These are phyloP conservation scores for Lasioglossum calceatum DNA, from an alignment of 2,888 invertebrate species.

Conservation along the genomic window DNA sequence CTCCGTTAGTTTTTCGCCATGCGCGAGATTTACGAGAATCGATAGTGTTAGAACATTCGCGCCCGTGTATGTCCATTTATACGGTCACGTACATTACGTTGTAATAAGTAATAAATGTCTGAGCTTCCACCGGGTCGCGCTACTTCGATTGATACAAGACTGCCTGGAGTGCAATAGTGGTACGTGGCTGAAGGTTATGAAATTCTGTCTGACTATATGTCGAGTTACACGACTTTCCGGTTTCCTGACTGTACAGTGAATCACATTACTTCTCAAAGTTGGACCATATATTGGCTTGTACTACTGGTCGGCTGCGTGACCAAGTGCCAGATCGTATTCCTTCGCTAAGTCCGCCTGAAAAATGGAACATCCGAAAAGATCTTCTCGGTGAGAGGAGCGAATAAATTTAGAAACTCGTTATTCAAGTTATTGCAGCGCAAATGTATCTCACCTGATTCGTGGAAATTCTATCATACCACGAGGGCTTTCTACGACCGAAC, in stretches of 20 bases:
- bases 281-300: background rate
- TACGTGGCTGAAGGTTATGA: background rate
- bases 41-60: background rate
- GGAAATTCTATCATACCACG: background rate
- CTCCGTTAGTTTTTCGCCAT: background rate
- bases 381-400: background rate
- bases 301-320: background rate
- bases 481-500: too few relatives aligned
- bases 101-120: constrained; percentile 14
- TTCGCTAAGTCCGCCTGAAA: background rate
- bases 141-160: background rate
- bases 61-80: background rate
- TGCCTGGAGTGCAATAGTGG: background rate
- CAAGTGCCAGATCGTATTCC: background rate
- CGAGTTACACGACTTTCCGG: constrained; percentile 18
- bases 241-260: background rate
- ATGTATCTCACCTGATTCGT: background rate
- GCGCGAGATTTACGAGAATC: constrained; percentile 10
- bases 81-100: background rate
- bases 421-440: background rate
- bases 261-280: constrained; percentile 19
- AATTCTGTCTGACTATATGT: background rate
- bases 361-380: background rate
- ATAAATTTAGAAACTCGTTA: background rate
- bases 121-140: background rate